Percentiles rank a stretch among this genome's conserved stretches.
phyloP scores from a whole-genome alignment of 2,797 vertebrate genomes.

The Triplophysa yarkandensis region DNA sequence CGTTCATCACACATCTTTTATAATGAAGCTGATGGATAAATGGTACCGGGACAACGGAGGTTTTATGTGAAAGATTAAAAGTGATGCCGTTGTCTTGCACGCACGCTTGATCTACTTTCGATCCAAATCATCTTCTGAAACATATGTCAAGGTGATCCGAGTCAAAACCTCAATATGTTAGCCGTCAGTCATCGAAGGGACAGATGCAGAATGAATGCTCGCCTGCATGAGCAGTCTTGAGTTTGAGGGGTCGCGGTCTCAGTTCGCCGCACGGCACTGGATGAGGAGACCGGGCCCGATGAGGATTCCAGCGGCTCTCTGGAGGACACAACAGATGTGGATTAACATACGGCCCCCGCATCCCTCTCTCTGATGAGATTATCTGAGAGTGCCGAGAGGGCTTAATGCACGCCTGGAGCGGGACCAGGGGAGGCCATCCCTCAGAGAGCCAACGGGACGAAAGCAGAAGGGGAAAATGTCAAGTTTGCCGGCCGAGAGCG shows the following conservation, averaged over 20 bases:
- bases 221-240: slow-evolving; percentile 24
- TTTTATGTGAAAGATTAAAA: too few relatives aligned
- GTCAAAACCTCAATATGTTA: slow-evolving; percentile 7
- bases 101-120: too few relatives aligned
- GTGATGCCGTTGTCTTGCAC: too few relatives aligned
- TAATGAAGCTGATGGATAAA: too few relatives aligned
- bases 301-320: slow-evolving; percentile 52
- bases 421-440: slow-evolving; percentile 58
- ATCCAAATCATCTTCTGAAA: not conserved
- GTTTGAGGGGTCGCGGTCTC: slow-evolving; percentile 51
- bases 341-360: slow-evolving; percentile 61
- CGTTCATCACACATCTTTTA: too few relatives aligned
- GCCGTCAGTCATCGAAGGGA: slow-evolving; percentile 18
- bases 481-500: slow-evolving; percentile 60
- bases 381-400: slow-evolving; percentile 54
- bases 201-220: slow-evolving; percentile 30
- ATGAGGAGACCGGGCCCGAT: slow-evolving; percentile 50
- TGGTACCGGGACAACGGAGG: too few relatives aligned
- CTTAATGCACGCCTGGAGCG: slow-evolving; percentile 56
- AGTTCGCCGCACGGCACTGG: slow-evolving; percentile 41
- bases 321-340: slow-evolving; percentile 59
- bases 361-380: slow-evolving; percentile 60
- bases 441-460: slow-evolving; percentile 49
- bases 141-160: not conserved
- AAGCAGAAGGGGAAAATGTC: slow-evolving; percentile 60